Evolutionary conservation across 1,140 invertebrate genomes (phyloP).

Genomic region (Pomacea maculata): DNA sequence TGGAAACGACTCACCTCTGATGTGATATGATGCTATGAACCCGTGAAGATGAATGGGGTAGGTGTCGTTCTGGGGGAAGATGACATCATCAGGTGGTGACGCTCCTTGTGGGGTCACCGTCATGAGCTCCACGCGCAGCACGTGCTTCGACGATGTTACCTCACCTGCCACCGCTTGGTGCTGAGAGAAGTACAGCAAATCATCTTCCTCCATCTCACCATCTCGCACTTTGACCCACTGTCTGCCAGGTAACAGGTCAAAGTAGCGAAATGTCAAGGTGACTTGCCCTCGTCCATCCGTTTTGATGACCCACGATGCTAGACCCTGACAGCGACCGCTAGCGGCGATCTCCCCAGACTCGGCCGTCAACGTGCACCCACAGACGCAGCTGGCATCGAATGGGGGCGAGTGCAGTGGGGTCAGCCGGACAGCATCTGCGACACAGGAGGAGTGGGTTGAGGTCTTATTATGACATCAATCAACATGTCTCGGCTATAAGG

Average conservation of each 20-base stretch:
- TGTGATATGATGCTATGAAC: conserved; percentile 47
- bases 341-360: conserved; percentile 47
- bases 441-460: no score
- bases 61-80: conserved; percentile 31
- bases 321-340: conserved; percentile 51
- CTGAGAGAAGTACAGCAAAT: conserved; percentile 43
- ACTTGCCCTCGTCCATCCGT: conserved; percentile 32
- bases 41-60: conserved; percentile 50
- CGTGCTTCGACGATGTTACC: conserved; percentile 46
- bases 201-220: conserved; percentile 35
- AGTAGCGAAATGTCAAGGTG: conserved; percentile 45
- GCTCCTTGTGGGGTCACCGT: conserved; percentile 29
- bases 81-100: not conserved
- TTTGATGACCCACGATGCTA: conserved; percentile 47
- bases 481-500: no score
- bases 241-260: conserved; percentile 40
- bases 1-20: conserved; percentile 31
- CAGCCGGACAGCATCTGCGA: conserved; percentile 43
- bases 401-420: conserved; percentile 44
- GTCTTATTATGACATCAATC: no score
- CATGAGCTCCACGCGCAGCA: conserved; percentile 52
- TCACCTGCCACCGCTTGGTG: conserved; percentile 31
- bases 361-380: conserved; percentile 41
- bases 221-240: conserved; percentile 55
- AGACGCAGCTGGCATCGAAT: conserved; percentile 40